Percentiles rank a stretch among this genome's conserved stretches.
Conservation (phyloP, 2,888 invertebrate genomes). For the Mechanitis mazaeus region DNA sequence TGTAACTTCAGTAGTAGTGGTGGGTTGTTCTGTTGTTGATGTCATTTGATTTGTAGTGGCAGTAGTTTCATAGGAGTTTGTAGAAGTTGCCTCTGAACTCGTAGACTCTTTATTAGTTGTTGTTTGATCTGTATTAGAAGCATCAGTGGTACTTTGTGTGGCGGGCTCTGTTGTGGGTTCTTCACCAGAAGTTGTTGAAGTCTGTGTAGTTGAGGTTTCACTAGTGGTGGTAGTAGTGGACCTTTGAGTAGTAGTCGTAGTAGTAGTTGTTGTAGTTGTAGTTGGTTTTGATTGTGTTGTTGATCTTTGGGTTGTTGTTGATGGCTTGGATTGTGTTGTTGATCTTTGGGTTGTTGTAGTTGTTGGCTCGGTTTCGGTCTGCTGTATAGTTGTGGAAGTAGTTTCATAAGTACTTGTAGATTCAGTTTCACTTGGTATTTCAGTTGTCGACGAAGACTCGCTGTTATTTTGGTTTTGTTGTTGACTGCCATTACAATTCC, state of each 20-base stretch:
- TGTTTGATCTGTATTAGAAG: conserved; percentile 29
- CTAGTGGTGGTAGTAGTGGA: conserved; percentile 32
- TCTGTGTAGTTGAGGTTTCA: conserved; percentile 23
- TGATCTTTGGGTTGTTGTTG: conserved; percentile 30
- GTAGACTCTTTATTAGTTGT: conserved; percentile 12
- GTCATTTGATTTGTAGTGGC: conserved; percentile 17
- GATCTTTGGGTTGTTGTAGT: conserved; percentile 27
- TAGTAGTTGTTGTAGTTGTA: conserved; percentile 16
- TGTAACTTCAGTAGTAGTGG: conserved; percentile 32
- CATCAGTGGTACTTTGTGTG: conserved; percentile 27
- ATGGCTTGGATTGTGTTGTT: conserved; percentile 30
- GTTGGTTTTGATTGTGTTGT: conserved; percentile 30
- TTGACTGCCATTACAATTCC: conserved; percentile 58
- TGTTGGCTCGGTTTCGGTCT: conserved; percentile 20
- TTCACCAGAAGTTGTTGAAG: conserved; percentile 9
- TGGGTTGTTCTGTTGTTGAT: conserved; percentile 17
- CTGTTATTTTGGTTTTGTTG: conserved; percentile 42
- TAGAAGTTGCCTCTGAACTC: conserved; percentile 24
- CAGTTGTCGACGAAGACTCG: conserved; percentile 30
- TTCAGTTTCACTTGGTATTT: conserved; percentile 26
- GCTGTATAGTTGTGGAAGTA: conserved; percentile 29
- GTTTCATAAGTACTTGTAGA: conserved; percentile 24
- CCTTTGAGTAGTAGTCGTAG: conserved; percentile 25
- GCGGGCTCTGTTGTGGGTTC: conserved; percentile 18
- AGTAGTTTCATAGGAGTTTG: conserved; percentile 26